phyloP scores from a whole-genome alignment of 2,888 invertebrate species.

The Perizoma flavofasciatum region DNA sequence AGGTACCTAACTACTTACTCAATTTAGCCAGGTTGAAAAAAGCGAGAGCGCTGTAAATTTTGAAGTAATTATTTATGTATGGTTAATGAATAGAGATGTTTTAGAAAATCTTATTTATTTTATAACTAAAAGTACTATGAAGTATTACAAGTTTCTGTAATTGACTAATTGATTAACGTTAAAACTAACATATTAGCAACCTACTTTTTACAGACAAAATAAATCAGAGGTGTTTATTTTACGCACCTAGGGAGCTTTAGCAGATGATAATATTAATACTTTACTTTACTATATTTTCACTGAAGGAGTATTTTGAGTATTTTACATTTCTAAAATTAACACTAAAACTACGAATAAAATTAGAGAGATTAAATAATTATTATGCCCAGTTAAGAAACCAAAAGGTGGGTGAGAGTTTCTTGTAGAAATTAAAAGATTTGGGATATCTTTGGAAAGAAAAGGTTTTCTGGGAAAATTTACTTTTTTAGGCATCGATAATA shows the following conservation, averaged over 20 bases:
- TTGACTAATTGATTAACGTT: constrained; percentile 29
- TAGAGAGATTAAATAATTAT: constrained; percentile 39
- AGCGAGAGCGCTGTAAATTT: too few relatives aligned
- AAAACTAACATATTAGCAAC: constrained; percentile 5
- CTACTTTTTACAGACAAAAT: constrained; percentile 15
- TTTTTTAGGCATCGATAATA: too few relatives aligned
- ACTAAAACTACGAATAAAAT: constrained; percentile 48
- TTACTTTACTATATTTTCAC: too few relatives aligned
- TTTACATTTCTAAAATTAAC: constrained; percentile 33
- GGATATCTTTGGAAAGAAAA: constrained; percentile 15
- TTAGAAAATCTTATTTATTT: constrained; percentile 25
- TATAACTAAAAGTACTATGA: constrained; percentile 25
- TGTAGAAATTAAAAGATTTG: constrained; percentile 26
- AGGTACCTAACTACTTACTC: too few relatives aligned
- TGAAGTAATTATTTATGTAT: too few relatives aligned
- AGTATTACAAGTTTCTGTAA: constrained; percentile 21
- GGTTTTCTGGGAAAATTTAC: not conserved
- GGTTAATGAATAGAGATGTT: constrained; percentile 2
- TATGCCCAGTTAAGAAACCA: constrained; percentile 36
- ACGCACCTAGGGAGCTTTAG: too few relatives aligned
- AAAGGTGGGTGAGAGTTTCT: constrained; percentile 50
- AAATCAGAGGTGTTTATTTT: not conserved
- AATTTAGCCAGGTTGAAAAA: too few relatives aligned
- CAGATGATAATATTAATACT: too few relatives aligned
- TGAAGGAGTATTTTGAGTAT: constrained; percentile 29